Base-by-base conservation (phyloP, 1,140 invertebrate genomes). In the Oryzaephilus surinamensis region DNA sequence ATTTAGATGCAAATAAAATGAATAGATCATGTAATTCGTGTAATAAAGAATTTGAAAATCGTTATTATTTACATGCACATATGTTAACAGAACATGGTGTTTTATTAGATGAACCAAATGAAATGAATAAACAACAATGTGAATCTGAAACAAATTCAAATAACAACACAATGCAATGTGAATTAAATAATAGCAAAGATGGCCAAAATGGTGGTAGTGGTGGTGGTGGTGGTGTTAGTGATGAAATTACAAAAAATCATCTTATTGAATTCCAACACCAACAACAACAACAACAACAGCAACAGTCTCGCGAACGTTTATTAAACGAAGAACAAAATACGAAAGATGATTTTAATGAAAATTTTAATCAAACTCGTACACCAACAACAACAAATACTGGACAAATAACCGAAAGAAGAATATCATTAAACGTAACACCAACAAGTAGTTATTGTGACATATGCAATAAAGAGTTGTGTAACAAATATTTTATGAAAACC, bases 401-500 rank as follows among this genome's bases (percentile, higher is more conserved):
- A n/a, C n/a, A n/a, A n/a, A n/a, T n/a, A n/a, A 40, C 50, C 11
- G 60, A 62, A 45, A 41, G 57, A 20, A 30, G 58, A 18, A 40
- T 54, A 14, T 55, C 55, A 6, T 51, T 56, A 38, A 58, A 51
- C 31, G 23, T 79, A 29, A 73, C 79, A 8, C 81, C 71, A 0
- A 80, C 77, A 0, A 85, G 81, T 29, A 92, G 92, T 54, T 97
- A 93, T 56, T 99, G 97, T 64, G 93, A 97, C 60, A 95, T 99
- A 41, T 99, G 97, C 65, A 97, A 98, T 65, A 99, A 99, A 68
- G 94, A 98, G 63, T 64, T 97, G 19, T 99, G 96, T 67, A 99
- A 99, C 68, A 99, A 99, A 63, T 99, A 99, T 58, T 99, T 99
- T 61, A 92, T 99, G 81, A 93, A 97, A 60, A 98, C 94, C 0